Percentiles rank a stretch among this genome's conserved stretches.
phyloP scores from a whole-genome alignment of 2,113 vertebrate genomes.

The Myrmophylax atrothorax region DNA sequence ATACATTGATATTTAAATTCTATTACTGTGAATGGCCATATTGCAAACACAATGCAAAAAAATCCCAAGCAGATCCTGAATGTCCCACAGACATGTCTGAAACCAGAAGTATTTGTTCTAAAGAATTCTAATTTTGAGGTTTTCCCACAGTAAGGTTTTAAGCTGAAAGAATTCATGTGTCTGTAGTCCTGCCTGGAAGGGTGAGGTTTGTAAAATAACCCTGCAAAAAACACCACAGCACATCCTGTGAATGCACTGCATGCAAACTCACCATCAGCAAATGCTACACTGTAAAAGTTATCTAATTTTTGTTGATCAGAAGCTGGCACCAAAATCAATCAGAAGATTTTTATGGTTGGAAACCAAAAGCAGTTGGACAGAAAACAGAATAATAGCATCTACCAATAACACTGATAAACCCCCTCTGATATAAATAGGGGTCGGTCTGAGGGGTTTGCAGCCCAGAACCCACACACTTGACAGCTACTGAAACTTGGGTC shows the following conservation, averaged over 20 bases:
- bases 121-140: background rate
- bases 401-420: background rate
- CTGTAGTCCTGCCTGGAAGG: background rate
- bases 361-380: background rate
- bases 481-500: background rate
- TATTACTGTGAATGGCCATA: background rate
- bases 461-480: background rate
- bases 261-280: background rate
- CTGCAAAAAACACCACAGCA: background rate
- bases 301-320: conserved; percentile 55
- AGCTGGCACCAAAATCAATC: conserved; percentile 73
- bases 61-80: background rate
- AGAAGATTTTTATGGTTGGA: background rate
- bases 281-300: background rate
- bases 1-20: background rate
- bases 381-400: background rate
- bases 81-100: background rate
- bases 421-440: background rate
- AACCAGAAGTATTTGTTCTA: background rate
- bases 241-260: background rate
- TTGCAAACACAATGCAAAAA: background rate
- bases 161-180: background rate
- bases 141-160: background rate
- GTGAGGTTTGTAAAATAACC: background rate
- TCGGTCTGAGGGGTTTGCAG: background rate